Base-by-base conservation (phyloP, 2,888 invertebrate species). In the Dasysyrphus albostriatus region DNA sequence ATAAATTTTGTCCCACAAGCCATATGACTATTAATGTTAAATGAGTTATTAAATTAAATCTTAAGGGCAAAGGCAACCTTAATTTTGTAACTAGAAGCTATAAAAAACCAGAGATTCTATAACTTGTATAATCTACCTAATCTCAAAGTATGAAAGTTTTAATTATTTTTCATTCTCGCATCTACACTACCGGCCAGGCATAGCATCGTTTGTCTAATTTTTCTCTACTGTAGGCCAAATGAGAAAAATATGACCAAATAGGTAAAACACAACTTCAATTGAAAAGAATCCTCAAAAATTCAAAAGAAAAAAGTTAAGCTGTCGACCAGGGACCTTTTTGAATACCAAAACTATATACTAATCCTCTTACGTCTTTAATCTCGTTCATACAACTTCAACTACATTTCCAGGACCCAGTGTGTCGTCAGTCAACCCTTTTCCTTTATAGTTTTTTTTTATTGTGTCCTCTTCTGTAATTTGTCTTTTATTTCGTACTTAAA, bases 241-340 rank as follows among this genome's bases (percentile, higher is more conserved):
- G 10, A 19, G 24, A 7, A 8, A 24, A 49, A 49, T 49, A 49
- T 49, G 19, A 49, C 4, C 8, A 47, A 49, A 49, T 24, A 49
- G 24, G 12, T 19, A 19, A 49, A 49, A 19, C 5, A 54, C 29
- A 32, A 29, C 32, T 54, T 54, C 29, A 54, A 54, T 32, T n/a
- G 54, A 54, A 54, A 32, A 54, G 14, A 54, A 54, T 54, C 54
- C 54, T n/a, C 29, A 54, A 29, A 54, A 32, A 32, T 32, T 6
- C n/a, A 32, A 54, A 8, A 24, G 29, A 14, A n/a, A 32, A 5
- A 54, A 54, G 4, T 54, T 14, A 32, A 29, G 29, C 54, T 54
- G 29, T n/a, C 14, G 14, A 14, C 51, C 8, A 54, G 29, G 29
- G 29, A 54, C 29, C 54, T 32, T 54, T 49, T 51, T 54, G 51